Conservation (phyloP, 2,113 vertebrate genomes). For the Setophaga kirtlandii region DNA sequence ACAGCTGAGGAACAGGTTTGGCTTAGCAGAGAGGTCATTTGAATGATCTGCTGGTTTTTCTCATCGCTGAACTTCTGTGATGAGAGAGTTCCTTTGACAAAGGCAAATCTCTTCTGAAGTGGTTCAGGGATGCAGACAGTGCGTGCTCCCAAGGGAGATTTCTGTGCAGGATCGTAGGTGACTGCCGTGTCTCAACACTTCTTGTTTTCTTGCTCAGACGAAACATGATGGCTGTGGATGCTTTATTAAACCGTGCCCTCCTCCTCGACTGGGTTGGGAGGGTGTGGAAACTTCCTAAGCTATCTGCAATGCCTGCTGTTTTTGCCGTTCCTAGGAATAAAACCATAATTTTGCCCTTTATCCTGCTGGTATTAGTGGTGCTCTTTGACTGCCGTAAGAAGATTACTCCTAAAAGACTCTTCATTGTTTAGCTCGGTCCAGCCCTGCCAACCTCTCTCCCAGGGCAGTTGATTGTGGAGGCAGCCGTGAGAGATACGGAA, state of each 20-base stretch:
- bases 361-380: not conserved
- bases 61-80: not conserved
- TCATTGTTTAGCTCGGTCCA: not conserved
- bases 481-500: not conserved
- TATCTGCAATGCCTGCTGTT: not conserved
- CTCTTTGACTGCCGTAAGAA: not conserved
- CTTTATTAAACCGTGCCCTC: not conserved
- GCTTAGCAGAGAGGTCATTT: not conserved
- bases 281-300: not conserved
- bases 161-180: not conserved
- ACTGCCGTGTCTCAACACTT: not conserved
- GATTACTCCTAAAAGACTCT: conserved; percentile 10
- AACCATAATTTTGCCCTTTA: not conserved
- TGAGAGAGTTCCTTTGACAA: not conserved
- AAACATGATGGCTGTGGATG: not conserved
- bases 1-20: not conserved
- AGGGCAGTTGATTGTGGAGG: not conserved
- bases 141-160: not conserved
- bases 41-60: not conserved
- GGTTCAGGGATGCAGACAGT: not conserved
- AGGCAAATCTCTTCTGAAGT: not conserved
- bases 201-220: not conserved
- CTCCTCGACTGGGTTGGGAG: not conserved
- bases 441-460: not conserved
- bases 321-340: not conserved